These are phyloP conservation scores for Amphiprion clarkii DNA, from an alignment of 2,797 vertebrate species.

Conservation along the genomic window DNA sequence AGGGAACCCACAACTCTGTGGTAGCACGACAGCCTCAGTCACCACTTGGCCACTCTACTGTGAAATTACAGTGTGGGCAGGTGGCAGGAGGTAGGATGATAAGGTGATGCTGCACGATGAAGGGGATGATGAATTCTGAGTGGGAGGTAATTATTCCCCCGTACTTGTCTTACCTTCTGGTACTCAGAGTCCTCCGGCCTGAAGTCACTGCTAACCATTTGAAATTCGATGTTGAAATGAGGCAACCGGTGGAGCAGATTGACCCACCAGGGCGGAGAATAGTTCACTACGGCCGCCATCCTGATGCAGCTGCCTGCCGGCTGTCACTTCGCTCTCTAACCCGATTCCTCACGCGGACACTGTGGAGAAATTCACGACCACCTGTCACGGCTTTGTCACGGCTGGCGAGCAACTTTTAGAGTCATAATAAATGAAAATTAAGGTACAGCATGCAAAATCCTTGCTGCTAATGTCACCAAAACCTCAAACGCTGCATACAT, in stretches of 20 bases:
- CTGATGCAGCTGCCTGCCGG: slow-evolving; percentile 39
- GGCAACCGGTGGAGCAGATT: slow-evolving; percentile 94
- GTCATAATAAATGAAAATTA: background rate
- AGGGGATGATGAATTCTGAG: slow-evolving; percentile 55
- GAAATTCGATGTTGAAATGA: slow-evolving; percentile 92
- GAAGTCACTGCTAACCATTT: slow-evolving; percentile 90
- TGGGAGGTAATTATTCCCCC: slow-evolving; percentile 45
- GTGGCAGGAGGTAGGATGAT: slow-evolving; percentile 42
- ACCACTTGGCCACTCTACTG: slow-evolving; percentile 55
- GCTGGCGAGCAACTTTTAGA: background rate
- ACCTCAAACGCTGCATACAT: background rate
- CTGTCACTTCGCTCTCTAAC: slow-evolving; percentile 42
- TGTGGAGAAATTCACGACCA: slow-evolving; percentile 38
- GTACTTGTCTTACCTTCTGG: slow-evolving; percentile 89
- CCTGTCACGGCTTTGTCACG: background rate
- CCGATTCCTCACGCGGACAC: slow-evolving; percentile 56
- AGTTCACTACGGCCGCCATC: slow-evolving; percentile 93
- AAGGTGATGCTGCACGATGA: slow-evolving; percentile 44
- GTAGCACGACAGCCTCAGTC: slow-evolving; percentile 43
- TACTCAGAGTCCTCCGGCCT: slow-evolving; percentile 91
- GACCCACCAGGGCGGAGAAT: slow-evolving; percentile 96
- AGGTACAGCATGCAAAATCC: background rate
- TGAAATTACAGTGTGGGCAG: slow-evolving; percentile 53
- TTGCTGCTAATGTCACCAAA: no score
- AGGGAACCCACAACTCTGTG: slow-evolving; percentile 47